Evolutionary conservation across 2,113 vertebrate species (phyloP).

Genomic region (Hylia prasina): DNA sequence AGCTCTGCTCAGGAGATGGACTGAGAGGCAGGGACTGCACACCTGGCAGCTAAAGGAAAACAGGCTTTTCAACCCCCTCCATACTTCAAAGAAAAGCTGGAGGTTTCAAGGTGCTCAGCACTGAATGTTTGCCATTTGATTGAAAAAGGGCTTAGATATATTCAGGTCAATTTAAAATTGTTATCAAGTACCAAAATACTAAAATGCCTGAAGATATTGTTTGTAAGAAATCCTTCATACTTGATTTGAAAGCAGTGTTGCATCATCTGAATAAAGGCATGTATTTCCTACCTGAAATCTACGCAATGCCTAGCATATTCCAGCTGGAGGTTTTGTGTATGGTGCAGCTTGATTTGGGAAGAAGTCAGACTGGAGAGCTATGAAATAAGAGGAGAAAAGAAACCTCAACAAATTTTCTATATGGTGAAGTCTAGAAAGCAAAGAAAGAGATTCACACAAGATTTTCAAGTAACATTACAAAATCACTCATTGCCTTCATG

Average conservation of each 20-base stretch:
- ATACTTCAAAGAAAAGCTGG: background rate
- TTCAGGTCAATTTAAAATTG: background rate
- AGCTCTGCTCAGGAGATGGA: background rate
- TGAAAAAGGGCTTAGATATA: background rate
- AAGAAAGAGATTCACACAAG: background rate
- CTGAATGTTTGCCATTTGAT: background rate
- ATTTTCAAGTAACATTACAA: background rate
- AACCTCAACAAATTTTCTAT: background rate
- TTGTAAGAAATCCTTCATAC: background rate
- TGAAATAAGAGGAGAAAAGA: background rate
- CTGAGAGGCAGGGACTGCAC: background rate
- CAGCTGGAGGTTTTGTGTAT: fast-evolving
- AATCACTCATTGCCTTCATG: background rate
- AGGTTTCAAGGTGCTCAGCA: background rate
- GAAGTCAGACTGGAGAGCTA: background rate
- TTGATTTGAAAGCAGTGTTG: background rate
- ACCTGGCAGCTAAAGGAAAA: background rate
- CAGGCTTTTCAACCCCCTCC: background rate
- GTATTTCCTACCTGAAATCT: background rate
- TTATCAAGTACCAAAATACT: background rate
- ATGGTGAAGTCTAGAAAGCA: background rate
- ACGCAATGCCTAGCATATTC: too few relatives aligned
- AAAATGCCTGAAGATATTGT: background rate
- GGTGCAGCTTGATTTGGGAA: background rate
- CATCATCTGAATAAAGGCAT: background rate